A percentile compares a stretch with the other conserved stretches of the same genome.
Conservation (phyloP, 2,797 vertebrate genomes). For the Macrochelys suwanniensis region DNA sequence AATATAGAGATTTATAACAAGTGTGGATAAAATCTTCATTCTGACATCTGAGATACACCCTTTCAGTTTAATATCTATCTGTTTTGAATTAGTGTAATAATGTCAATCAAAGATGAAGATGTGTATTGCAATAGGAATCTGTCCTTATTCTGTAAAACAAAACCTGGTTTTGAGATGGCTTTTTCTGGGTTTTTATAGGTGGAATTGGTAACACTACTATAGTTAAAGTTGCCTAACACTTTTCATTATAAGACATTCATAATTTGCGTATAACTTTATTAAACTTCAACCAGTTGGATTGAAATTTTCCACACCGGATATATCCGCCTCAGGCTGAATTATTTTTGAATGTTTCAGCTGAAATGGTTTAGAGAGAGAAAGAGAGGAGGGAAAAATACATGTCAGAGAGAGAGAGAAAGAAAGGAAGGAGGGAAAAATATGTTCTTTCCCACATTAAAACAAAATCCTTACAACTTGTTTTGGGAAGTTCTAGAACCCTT, state of each 20-base stretch:
- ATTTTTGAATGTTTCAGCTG: not conserved
- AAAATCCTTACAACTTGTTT: not conserved
- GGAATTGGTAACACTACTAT: not conserved
- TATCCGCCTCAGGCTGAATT: not conserved
- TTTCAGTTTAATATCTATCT: conserved; percentile 48
- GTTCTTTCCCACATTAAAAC: not conserved
- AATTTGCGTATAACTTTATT: not conserved
- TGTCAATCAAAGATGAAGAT: conserved; percentile 61
- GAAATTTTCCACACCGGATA: not conserved
- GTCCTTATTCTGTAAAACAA: conserved; percentile 1
- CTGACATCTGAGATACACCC: not conserved
- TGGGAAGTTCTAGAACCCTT: not conserved
- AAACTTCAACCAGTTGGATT: not conserved
- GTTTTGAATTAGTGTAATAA: conserved; percentile 58
- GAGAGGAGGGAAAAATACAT: too few relatives aligned
- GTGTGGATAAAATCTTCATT: rapidly evolving
- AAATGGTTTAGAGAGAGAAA: not conserved
- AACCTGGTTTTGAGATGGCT: not conserved
- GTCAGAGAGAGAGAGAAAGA: not conserved
- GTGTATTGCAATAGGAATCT: conserved; percentile 13
- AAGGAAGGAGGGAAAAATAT: too few relatives aligned
- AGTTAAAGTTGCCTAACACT: not conserved
- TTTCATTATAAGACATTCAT: not conserved
- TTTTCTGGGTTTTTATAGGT: not conserved
- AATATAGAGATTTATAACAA: not conserved